phyloP scores from a whole-genome alignment of 2,797 vertebrate species.

The Emys orbicularis region DNA sequence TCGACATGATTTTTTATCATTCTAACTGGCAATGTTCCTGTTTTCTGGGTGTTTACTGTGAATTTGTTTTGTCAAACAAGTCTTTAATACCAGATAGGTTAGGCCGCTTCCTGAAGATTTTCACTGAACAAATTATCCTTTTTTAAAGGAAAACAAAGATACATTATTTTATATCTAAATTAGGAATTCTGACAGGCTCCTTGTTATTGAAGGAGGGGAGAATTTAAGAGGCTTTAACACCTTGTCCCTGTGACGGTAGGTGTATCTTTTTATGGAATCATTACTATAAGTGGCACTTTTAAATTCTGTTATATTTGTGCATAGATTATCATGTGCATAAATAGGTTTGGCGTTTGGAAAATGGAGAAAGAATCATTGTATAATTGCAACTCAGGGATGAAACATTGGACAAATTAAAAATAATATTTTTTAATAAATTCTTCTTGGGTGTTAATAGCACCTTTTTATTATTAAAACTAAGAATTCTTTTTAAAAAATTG shows the following conservation, averaged over 20 bases:
- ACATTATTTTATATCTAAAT: conserved; percentile 29
- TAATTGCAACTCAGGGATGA: background rate
- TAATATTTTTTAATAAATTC: background rate
- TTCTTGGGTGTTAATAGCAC: background rate
- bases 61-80: conserved; percentile 74
- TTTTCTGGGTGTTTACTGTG: conserved; percentile 66
- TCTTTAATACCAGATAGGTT: conserved; percentile 61
- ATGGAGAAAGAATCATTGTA: background rate
- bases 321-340: background rate
- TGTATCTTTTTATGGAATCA: background rate
- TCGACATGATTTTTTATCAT: conserved; percentile 70
- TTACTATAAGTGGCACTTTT: background rate
- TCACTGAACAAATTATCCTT: conserved; percentile 21
- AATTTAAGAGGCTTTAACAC: background rate
- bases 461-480: background rate
- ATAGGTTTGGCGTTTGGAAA: too few relatives aligned
- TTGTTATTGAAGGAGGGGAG: background rate
- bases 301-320: background rate
- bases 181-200: background rate
- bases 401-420: background rate
- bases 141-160: conserved; percentile 30
- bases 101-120: conserved; percentile 52
- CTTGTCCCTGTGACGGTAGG: background rate
- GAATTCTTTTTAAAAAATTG: rapidly evolving
- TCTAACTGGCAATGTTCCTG: conserved; percentile 58